These are phyloP conservation scores for Xiphorhynchus erythropygius DNA, from an alignment of 2,797 vertebrate genomes.

Conservation along the genomic window DNA sequence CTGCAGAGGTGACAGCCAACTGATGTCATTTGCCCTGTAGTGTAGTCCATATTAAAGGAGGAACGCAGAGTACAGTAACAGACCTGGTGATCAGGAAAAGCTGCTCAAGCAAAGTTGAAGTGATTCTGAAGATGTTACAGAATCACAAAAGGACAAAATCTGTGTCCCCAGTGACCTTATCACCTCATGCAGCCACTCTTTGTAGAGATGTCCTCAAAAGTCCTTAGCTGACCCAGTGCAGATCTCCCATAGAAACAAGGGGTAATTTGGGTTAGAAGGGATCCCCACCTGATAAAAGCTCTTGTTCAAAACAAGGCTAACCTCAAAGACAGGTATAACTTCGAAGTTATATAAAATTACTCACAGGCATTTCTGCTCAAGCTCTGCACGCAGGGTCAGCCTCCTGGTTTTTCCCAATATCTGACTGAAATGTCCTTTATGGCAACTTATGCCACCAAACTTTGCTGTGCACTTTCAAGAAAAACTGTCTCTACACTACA, in stretches of 20 bases:
- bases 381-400: not conserved
- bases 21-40: not conserved
- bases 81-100: not conserved
- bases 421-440: not conserved
- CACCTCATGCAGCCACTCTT: not conserved
- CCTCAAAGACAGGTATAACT: not conserved
- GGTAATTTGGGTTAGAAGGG: not conserved
- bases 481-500: not conserved
- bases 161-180: not conserved
- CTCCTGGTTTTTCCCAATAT: not conserved
- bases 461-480: not conserved
- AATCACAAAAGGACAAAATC: not conserved
- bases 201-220: not conserved
- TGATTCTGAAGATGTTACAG: not conserved
- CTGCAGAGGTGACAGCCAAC: not conserved
- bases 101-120: not conserved
- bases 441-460: not conserved
- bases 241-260: accelerated
- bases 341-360: not conserved
- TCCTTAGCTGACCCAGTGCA: not conserved
- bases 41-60: not conserved
- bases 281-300: not conserved
- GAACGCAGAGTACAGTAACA: not conserved
- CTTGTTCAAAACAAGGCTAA: not conserved
- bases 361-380: not conserved